Base-by-base conservation (phyloP, 2,888 invertebrate genomes). In the Polydrusus pterygomalis region DNA sequence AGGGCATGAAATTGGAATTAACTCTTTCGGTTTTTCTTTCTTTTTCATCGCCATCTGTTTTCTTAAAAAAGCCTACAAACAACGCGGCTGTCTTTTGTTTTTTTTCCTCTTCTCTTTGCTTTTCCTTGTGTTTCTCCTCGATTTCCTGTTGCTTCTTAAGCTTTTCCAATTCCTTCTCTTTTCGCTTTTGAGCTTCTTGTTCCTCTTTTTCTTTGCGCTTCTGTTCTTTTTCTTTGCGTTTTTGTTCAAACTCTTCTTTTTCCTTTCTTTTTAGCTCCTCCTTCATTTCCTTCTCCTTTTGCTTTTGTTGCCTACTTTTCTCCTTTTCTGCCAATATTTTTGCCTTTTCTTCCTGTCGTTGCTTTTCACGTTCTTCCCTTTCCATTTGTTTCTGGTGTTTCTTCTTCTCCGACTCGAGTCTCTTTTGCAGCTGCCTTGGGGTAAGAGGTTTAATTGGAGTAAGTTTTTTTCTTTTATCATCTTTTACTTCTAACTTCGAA, bases 11-110 rank as follows among this genome's bases (percentile, higher is more conserved):
- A 75, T 89, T 90, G 10, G 89, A 88, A 11, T 87, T 87, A 30
- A 69, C 15, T 47, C 69, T 70, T 30, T 84, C 82, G 2, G 78
- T 78, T 80, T 80, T 81, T 25, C 77, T 81, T 54, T 80, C 77
- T 51, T 80, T 81, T 67, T 77, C 77, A 8, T 51, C n/a, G 34
- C 62, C 56, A 30, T 84, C 85, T 11, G 81, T 80, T 81, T 89
- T 92, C 83, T 91, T 92, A 86, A 97, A 97, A 86, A 96, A 97
- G 83, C 94, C 96, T 0, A 90, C 93, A 84, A 97, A 96, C 6
- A 92, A 93, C 68, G 93, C 92, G 0, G 94, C 93, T 0, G 92
- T 92, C 83, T 95, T 95, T 80, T 94, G 93, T 83, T 94, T 94
- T 80, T 93, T 93, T 11, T 92, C 90, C 84, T 94, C 93, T 67